phyloP scores from a whole-genome alignment of 2,888 invertebrate species.

The Drosophila helvetica region DNA sequence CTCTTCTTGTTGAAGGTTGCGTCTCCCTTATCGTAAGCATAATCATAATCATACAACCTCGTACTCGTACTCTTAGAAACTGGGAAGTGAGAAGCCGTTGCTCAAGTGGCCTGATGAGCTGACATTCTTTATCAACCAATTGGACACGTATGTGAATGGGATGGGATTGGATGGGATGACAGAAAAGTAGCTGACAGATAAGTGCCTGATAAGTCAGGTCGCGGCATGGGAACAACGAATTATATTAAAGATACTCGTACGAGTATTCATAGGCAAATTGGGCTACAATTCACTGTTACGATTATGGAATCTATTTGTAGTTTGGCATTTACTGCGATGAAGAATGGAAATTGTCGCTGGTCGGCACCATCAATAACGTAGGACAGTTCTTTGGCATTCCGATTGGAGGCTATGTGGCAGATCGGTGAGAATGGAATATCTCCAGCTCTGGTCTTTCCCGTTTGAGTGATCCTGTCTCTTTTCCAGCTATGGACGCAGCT shows the following conservation, averaged over 20 bases:
- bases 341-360: conserved; percentile 89
- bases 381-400: conserved; percentile 90
- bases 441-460: too few species aligned
- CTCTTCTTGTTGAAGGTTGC: conserved; percentile 1
- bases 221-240: conserved; percentile 6
- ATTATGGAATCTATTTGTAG: conserved; percentile 52
- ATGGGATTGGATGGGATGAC: conserved; percentile 1
- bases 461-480: neutral
- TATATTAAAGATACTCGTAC: conserved; percentile 15
- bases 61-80: neutral
- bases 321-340: conserved; percentile 82
- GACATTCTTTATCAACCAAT: conserved; percentile 37
- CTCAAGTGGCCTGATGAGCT: conserved; percentile 34
- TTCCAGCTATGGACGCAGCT: conserved; percentile 86
- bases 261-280: conserved; percentile 20
- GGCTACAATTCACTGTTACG: conserved; percentile 15
- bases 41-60: neutral
- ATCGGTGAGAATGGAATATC: conserved; percentile 85
- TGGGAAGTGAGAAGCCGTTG: conserved; percentile 16
- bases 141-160: conserved; percentile 13
- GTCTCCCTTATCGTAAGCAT: neutral
- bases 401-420: conserved; percentile 87
- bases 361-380: conserved; percentile 90
- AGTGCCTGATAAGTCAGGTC: conserved; percentile 20
- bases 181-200: conserved; percentile 5